Evolutionary conservation across 2,888 invertebrate genomes (phyloP).

Genomic region (Neoascia interrupta): DNA sequence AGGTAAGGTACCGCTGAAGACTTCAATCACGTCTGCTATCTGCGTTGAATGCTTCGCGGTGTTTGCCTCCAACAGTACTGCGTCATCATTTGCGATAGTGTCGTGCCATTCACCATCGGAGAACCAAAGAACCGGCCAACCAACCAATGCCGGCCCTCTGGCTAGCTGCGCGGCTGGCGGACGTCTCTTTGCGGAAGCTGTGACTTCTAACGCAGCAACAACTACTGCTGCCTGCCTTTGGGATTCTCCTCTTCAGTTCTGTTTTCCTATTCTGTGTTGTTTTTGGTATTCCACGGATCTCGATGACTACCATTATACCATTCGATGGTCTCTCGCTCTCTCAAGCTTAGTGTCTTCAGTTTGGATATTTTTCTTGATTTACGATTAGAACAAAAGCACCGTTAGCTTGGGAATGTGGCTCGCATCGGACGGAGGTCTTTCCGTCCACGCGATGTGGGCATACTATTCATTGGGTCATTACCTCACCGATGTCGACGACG

Average conservation of each 20-base stretch:
- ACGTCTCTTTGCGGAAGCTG: conserved; percentile 51
- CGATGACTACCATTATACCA: conserved; percentile 15
- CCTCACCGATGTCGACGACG: conserved; percentile 9
- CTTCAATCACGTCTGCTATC: conserved; percentile 21
- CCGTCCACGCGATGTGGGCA: conserved; percentile 50
- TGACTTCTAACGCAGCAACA: conserved; percentile 52
- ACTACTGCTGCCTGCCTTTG: conserved; percentile 36
- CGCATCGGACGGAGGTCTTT: conserved; percentile 27
- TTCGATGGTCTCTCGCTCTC: conserved; percentile 23
- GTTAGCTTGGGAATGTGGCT: conserved; percentile 53
- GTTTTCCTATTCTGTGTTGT: conserved; percentile 21
- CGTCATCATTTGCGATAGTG: conserved; percentile 59
- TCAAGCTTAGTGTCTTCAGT: conserved; percentile 37
- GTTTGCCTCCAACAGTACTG: conserved; percentile 33
- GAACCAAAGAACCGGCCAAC: conserved; percentile 14
- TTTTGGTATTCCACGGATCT: conserved; percentile 49
- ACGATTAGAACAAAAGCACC: conserved; percentile 68
- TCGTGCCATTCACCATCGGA: conserved; percentile 38
- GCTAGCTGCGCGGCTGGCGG: too few relatives aligned
- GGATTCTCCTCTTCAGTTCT: conserved; percentile 46
- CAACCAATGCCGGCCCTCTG: conserved; percentile 7
- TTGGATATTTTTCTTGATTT: conserved; percentile 66
- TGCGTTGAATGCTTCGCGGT: conserved; percentile 1
- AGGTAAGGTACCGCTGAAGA: conserved; percentile 14
- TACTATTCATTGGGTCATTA: conserved; percentile 65